A percentile compares a stretch with the other conserved stretches of the same genome.
These are phyloP conservation scores for Buphagus erythrorhynchus DNA, from an alignment of 2,797 vertebrate species.

Conservation along the genomic window DNA sequence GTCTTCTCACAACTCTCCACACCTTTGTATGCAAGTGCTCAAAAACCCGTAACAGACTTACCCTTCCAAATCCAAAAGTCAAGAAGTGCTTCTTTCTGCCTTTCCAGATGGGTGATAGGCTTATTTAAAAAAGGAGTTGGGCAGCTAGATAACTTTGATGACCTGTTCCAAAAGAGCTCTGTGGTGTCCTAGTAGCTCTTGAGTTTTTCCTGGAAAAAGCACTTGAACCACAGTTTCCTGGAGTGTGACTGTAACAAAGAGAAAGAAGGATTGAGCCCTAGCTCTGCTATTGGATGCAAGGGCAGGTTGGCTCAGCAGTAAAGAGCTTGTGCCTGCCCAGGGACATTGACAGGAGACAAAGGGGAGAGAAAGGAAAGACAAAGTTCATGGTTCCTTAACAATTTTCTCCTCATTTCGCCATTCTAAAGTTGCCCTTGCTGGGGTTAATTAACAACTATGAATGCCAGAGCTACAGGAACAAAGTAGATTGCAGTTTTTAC, in stretches of 20 bases:
- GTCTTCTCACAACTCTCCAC: neutral
- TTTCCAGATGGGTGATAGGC: neutral
- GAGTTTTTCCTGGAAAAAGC: neutral
- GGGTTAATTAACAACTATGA: constrained; percentile 8
- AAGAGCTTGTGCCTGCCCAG: neutral
- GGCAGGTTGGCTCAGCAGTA: neutral
- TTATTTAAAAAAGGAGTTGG: neutral
- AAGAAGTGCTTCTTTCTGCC: neutral
- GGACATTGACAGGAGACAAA: neutral
- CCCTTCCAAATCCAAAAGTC: neutral
- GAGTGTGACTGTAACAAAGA: rapidly evolving
- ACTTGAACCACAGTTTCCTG: neutral
- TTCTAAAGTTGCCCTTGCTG: neutral
- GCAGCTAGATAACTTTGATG: neutral
- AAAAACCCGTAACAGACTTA: neutral
- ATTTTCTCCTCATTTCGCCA: neutral
- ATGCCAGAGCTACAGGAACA: neutral
- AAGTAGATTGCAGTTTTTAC: neutral
- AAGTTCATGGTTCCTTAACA: neutral
- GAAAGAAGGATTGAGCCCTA: neutral
- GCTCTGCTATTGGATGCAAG: rapidly evolving
- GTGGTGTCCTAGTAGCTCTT: neutral
- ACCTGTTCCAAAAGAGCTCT: neutral
- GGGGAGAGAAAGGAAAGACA: neutral
- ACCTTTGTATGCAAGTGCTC: neutral